Base-by-base conservation (phyloP, 2,888 invertebrate genomes). In the Alviniconcha strummeri region DNA sequence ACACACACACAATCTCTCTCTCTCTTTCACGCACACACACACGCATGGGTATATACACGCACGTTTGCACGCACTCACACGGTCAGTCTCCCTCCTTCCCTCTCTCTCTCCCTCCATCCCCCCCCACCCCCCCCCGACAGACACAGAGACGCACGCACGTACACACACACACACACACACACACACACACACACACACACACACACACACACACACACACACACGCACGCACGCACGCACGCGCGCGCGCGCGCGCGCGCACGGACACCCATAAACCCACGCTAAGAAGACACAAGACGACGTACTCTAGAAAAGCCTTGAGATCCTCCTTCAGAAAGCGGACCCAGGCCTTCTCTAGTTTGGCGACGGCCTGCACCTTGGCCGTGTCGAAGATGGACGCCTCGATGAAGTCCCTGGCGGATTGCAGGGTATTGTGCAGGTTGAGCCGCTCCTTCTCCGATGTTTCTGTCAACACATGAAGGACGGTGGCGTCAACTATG, bases 301-400 rank as follows among this genome's bases (percentile, higher is more conserved):
- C 93, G 90, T 87, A 93, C 93, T 93, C 93, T 54, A 93, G 86
- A 87, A 93, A 93, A 19, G 87, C 88, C 87, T 93, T 93, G 19
- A 93, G 89, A 84, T 93, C 93, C 78, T 93, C 92, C 83, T 93
- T 92, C 2, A 93, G 90, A 87, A 88, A 93, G 54, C 90, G 85
- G 5, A 93, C 89, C 93, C 93, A 93, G 7, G 90, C 88, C 75
- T 89, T 88, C 84, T 93, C 92, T 56, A 93, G 86, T 19, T 84
- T 85, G 75, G 90, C 89, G 56, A 91, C 90, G 0, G 90, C 90
- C 81, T 90, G 88, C 55, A 88, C 88, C 86, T 92, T 92, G 74
- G 91, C 90, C 64, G 81, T 83, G 81, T 91, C 88, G 85, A 93
- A 93, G 67, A 93, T 85, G 13, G 89, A 87, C 0, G 91, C 90